Conservation (phyloP, 2,888 invertebrate genomes). For the Melitaea athalia region DNA sequence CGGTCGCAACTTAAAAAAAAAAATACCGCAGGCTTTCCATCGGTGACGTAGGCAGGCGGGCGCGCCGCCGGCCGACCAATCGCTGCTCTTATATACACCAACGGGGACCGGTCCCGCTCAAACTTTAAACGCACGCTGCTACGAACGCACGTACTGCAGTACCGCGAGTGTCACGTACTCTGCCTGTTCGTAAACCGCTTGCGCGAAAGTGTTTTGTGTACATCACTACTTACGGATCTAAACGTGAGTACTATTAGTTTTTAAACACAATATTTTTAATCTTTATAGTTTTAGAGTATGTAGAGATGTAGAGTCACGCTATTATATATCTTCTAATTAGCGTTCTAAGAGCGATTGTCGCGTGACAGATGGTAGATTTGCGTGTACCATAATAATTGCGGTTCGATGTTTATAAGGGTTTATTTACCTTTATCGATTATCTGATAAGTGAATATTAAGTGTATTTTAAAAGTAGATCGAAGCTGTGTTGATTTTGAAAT, state of each 20-base stretch:
- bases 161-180: constrained; percentile 43
- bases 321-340: constrained; percentile 10
- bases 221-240: constrained; percentile 47
- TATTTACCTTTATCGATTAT: constrained; percentile 44
- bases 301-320: neutral
- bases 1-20: constrained; percentile 48
- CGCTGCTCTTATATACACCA: constrained; percentile 62
- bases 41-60: constrained; percentile 65
- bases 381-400: constrained; percentile 37
- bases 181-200: constrained; percentile 32
- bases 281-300: neutral
- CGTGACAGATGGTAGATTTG: constrained; percentile 38
- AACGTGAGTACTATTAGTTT: constrained; percentile 58
- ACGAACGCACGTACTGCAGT: constrained; percentile 58
- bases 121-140: constrained; percentile 58
- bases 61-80: constrained; percentile 66
- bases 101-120: constrained; percentile 56
- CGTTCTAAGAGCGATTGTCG: constrained; percentile 18
- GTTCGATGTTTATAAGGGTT: constrained; percentile 43
- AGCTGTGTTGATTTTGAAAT: neutral
- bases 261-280: neutral
- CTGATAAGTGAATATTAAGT: constrained; percentile 34
- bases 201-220: constrained; percentile 59
- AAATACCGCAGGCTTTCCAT: constrained; percentile 61
- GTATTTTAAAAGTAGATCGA: constrained; percentile 12